Base-by-base conservation (phyloP, 2,113 vertebrate genomes). In the Odontophorus gujanensis region DNA sequence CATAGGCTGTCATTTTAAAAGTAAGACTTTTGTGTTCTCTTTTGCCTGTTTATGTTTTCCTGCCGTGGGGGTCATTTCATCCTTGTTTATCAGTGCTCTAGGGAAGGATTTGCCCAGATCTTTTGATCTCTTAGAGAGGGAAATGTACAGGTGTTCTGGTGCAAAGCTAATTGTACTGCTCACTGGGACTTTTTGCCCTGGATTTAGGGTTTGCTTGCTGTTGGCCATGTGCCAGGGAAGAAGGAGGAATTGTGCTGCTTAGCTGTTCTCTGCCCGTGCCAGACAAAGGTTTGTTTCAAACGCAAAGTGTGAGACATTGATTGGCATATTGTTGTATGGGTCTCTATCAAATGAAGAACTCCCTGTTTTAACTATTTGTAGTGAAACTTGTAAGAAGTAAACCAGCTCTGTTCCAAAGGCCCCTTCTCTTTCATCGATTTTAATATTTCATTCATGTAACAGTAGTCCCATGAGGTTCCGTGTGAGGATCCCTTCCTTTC, bases 321-420 rank as follows among this genome's bases (percentile, higher is more conserved):
- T 30, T 85, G 95, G 61, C 90, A 61, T 87, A 87, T 94, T 95
- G 92, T 92, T 89, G 67, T 61, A 83, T 76, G 45, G 58, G 26
- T 93, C 75, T 96, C 57, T 72, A 90, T 97, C 92, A 93, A 90
- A 75, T 20, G 28, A 83, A 43, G 65, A 74, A 90, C 57, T 51
- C n/a, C 45, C 57, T 78, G 18, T 73, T 91, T 69, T 85, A 74
- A 63, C 38, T 73, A 36, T 47, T 40, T 42, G 47, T 10, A 79
- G 50, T 67, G 79, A 36, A 25, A 30, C 42, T 59, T 59, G 19
- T 15, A 36, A 62, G 69, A 81, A 21, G n/a, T 63, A 87, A 75
- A 43, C 53, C 7, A 47, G 58, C 21, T 17, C 58, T 59, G 21
- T 15, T 82, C 42, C 13, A 34, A 89, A 68, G 36, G 34, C 16